These are phyloP conservation scores for Leptinotarsa texana DNA, from an alignment of 1,140 invertebrate genomes.

Conservation along the genomic window DNA sequence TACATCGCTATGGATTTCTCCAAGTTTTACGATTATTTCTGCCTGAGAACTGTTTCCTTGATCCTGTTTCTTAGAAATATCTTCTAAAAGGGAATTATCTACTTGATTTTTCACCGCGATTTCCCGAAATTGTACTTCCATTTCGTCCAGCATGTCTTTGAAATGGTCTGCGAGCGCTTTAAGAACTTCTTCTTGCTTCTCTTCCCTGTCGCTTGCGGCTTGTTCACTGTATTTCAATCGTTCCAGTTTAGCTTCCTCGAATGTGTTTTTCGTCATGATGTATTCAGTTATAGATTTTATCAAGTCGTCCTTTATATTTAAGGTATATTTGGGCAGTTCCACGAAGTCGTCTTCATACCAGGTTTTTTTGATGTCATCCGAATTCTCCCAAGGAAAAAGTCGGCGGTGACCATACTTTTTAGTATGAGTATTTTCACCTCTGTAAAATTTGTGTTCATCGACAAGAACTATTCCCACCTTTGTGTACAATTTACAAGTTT, in stretches of 20 bases:
- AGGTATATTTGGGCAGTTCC: neutral
- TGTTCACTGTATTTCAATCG: neutral
- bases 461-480: conserved; percentile 8
- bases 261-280: conserved; percentile 19
- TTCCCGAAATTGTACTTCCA: neutral
- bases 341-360: neutral
- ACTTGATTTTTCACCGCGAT: neutral
- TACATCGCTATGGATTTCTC: neutral
- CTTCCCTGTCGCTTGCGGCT: neutral
- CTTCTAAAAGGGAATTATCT: neutral
- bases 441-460: conserved; percentile 7
- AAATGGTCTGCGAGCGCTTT: neutral
- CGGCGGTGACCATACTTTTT: conserved; percentile 12
- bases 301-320: conserved; percentile 5
- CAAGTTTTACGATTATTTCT: conserved; percentile 2
- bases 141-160: neutral
- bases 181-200: conserved; percentile 15
- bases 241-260: conserved; percentile 7
- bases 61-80: conserved; percentile 3
- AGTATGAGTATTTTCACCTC: neutral
- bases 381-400: conserved; percentile 16
- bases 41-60: neutral
- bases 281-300: conserved; percentile 7
- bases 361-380: neutral
- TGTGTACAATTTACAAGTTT: conserved; percentile 16